Percentiles rank a stretch among this genome's conserved stretches.
Evolutionary conservation across 2,797 vertebrate species (phyloP).

Genomic region (Tokudaia tokunoshimensis): DNA sequence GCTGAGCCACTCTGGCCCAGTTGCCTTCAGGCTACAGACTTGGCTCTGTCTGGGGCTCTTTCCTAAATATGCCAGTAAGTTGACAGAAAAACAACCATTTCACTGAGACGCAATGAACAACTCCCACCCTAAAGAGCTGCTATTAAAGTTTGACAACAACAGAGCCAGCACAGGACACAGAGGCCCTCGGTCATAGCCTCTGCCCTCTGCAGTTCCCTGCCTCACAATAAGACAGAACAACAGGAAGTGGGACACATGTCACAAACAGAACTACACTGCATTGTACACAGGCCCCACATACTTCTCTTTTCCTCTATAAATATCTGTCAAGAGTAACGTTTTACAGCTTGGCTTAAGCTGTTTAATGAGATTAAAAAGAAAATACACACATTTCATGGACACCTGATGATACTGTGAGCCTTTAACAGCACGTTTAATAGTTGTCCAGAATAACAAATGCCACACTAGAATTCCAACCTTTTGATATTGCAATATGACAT

Average conservation of each 20-base stretch:
- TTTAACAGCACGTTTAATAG: background rate
- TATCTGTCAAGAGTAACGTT: slow-evolving; percentile 11
- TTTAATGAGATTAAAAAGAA: slow-evolving; percentile 37
- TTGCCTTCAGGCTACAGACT: background rate
- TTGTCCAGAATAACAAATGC: background rate
- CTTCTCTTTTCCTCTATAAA: slow-evolving; percentile 24
- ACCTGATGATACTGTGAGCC: background rate
- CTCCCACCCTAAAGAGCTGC: background rate
- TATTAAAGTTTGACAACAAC: background rate
- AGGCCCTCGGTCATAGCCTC: background rate
- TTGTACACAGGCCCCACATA: background rate
- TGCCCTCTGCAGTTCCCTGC: background rate
- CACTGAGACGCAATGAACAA: slow-evolving; percentile 20
- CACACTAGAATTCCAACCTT: background rate
- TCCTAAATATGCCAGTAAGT: background rate
- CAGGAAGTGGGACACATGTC: background rate
- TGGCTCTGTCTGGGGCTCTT: background rate
- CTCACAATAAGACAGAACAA: background rate
- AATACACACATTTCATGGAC: slow-evolving; percentile 4
- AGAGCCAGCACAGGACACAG: background rate
- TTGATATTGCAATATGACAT: background rate
- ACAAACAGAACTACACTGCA: background rate
- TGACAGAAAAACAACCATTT: background rate
- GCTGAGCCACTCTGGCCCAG: background rate
- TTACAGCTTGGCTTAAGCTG: background rate